Conservation (phyloP, 2,113 vertebrate species). For the Xyrauchen texanus region DNA sequence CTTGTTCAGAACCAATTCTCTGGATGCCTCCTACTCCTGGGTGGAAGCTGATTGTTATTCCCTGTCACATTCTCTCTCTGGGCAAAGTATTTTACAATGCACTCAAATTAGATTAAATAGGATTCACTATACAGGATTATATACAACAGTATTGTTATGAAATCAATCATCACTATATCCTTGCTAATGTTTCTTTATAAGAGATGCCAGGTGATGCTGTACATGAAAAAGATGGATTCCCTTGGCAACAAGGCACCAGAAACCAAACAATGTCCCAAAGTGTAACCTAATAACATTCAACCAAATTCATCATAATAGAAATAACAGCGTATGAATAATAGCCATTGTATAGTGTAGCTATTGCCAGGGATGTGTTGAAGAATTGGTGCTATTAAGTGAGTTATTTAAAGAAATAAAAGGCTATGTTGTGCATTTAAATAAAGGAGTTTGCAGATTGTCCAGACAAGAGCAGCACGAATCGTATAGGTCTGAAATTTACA, state of each 20-base stretch:
- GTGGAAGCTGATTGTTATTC: slow-evolving; percentile 33
- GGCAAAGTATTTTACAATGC: slow-evolving; percentile 62
- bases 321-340: slow-evolving; percentile 36
- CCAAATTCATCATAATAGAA: slow-evolving; percentile 60
- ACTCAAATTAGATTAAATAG: slow-evolving; percentile 68
- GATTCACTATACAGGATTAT: slow-evolving; percentile 67
- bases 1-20: slow-evolving; percentile 34
- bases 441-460: slow-evolving; percentile 67
- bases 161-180: slow-evolving; percentile 68
- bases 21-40: neutral
- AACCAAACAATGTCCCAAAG: slow-evolving; percentile 38
- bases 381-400: slow-evolving; percentile 49
- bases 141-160: slow-evolving; percentile 68
- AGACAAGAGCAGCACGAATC: slow-evolving; percentile 65
- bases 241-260: slow-evolving; percentile 42
- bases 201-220: slow-evolving; percentile 46
- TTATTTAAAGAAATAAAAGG: slow-evolving; percentile 53
- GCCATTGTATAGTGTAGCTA: neutral
- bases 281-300: slow-evolving; percentile 65
- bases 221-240: slow-evolving; percentile 53
- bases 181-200: slow-evolving; percentile 60
- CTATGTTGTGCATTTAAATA: slow-evolving; percentile 48
- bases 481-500: slow-evolving; percentile 76
- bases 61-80: slow-evolving; percentile 41
- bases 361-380: slow-evolving; percentile 23